These are phyloP conservation scores for Varecia variegata DNA, from an alignment of 2,797 vertebrate genomes.

Conservation along the genomic window DNA sequence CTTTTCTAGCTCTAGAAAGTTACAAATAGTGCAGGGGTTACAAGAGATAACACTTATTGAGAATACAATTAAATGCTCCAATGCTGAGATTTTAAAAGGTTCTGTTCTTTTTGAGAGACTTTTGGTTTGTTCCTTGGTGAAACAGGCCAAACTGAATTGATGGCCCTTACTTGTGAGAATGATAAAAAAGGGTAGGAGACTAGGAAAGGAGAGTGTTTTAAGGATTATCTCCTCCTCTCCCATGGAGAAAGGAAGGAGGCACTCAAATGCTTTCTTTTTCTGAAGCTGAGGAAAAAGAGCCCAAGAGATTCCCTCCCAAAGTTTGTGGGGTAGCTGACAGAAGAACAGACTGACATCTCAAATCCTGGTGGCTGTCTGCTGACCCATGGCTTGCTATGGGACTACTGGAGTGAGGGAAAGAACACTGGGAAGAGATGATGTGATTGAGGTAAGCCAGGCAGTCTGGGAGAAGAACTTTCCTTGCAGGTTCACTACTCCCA, in stretches of 20 bases:
- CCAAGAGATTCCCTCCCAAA: not conserved
- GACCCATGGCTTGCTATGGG: not conserved
- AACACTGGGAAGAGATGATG: not conserved
- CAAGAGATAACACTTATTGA: not conserved
- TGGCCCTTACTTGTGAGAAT: not conserved
- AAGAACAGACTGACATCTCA: not conserved
- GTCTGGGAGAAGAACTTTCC: not conserved
- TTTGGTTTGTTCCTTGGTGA: not conserved
- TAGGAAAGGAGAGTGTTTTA: not conserved
- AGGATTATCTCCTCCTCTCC: not conserved
- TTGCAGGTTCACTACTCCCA: not conserved
- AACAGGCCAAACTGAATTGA: not conserved
- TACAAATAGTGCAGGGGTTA: not conserved
- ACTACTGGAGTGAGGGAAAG: not conserved
- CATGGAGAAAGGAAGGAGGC: not conserved
- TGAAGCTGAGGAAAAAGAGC: not conserved
- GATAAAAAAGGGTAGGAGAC: not conserved
- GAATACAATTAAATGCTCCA: not conserved
- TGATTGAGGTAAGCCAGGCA: not conserved
- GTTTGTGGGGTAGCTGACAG: not conserved
- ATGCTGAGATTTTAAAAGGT: not conserved
- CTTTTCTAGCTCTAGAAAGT: not conserved
- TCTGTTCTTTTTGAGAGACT: not conserved
- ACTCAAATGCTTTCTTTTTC: not conserved
- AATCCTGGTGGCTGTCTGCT: not conserved